Base-by-base conservation (phyloP, 2,797 vertebrate genomes). In the Synanceia verrucosa region DNA sequence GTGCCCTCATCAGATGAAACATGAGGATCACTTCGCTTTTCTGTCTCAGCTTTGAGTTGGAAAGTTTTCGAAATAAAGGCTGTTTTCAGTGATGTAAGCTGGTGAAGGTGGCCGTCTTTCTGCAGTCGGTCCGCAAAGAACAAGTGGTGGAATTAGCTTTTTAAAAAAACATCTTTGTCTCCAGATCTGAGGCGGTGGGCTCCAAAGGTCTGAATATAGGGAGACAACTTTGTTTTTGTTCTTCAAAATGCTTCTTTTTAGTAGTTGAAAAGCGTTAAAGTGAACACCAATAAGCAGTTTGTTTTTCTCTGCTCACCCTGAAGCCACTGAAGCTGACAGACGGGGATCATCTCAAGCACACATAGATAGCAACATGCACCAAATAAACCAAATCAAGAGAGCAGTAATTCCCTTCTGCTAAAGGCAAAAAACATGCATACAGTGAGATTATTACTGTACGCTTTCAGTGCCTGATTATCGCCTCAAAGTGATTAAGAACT, bases 111-210 rank as follows among this genome's bases (percentile, higher is more conserved):
- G 91, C 93, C 89, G 88, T 90, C 90, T 95, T 90, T 95, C 67
- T 86, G 83, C 84, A 95, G 91, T 92, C 95, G 93, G 90, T 94
- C 94, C 93, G 78, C 76, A 69, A 73, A 73, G 82, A 81, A 82
- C 79, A 93, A 92, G 90, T 68, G 83, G 80, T 86, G 85, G 85
- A 91, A 88, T 80, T 94, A 50, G 91, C 91, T 92, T 57, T 74
- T 59, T 24, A 75, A 81, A 74, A 92, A 93, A 91, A 93, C 82
- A 77, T 72, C 57, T 82, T 88, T 95, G 95, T 95, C 85, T 90
- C 91, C 79, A 93, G 89, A 93, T 88, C 88, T 89, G 88, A 95
- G 91, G 84, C 64, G 79, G 90, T 89, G 85, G 87, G 91, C 91
- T 90, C 92, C 84, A 89, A 88, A 93, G 87, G 93, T 92, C 80